Evolutionary conservation across 2,113 vertebrate species (phyloP).

Genomic region (Nyctereutes procyonoides): DNA sequence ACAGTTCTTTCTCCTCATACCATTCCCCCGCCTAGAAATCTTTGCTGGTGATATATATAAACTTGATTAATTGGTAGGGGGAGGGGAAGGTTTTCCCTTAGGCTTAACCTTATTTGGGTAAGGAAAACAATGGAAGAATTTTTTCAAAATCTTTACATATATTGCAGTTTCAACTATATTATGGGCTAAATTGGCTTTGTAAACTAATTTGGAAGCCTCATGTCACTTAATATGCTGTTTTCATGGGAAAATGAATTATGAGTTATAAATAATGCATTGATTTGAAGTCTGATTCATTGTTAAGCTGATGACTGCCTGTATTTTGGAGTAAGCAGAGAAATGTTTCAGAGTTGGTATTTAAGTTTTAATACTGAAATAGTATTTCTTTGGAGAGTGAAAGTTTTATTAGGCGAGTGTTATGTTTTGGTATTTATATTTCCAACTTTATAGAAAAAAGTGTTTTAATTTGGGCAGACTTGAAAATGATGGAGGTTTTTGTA

Average conservation of each 20-base stretch:
- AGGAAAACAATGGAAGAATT: constrained; percentile 11
- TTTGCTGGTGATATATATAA: background rate
- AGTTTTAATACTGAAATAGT: background rate
- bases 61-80: background rate
- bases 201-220: background rate
- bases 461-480: background rate
- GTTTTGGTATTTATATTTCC: background rate
- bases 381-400: background rate
- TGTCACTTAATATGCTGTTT: background rate
- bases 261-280: background rate
- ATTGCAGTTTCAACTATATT: constrained; percentile 5
- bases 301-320: background rate
- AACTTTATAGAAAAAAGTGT: background rate
- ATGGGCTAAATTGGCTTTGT: background rate
- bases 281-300: background rate
- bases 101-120: background rate
- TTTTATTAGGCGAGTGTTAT: background rate
- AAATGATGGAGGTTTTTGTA: background rate
- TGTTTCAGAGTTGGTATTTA: background rate
- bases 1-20: background rate
- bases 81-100: background rate
- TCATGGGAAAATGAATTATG: background rate
- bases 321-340: constrained; percentile 53
- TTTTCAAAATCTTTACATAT: background rate
- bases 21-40: background rate